Evolutionary conservation across 2,113 vertebrate genomes (phyloP).

Genomic region (Proteles cristata): DNA sequence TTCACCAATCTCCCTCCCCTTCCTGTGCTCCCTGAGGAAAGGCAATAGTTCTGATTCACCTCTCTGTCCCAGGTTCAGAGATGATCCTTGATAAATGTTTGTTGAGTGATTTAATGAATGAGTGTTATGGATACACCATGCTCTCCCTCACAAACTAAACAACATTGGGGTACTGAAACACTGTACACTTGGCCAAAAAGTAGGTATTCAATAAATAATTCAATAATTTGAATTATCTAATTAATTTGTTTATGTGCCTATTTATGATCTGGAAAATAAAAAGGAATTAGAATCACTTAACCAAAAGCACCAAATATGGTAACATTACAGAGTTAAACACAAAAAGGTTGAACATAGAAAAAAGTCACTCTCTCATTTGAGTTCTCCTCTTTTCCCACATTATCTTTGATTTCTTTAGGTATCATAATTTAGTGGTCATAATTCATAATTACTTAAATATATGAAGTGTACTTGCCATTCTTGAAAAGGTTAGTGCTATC

Average conservation of each 20-base stretch:
- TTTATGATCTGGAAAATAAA: neutral
- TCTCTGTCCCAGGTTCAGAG: neutral
- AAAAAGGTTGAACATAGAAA: neutral
- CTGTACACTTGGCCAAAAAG: neutral
- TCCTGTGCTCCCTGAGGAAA: neutral
- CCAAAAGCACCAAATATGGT: neutral
- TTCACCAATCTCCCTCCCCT: neutral
- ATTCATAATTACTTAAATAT: constrained; percentile 84
- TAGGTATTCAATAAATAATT: neutral
- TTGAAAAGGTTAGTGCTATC: constrained; percentile 83
- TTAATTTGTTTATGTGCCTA: neutral
- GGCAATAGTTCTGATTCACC: neutral
- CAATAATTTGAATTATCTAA: neutral
- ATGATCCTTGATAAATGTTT: neutral
- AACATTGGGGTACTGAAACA: neutral
- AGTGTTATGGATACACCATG: neutral
- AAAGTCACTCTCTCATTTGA: constrained; percentile 14
- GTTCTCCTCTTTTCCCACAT: neutral
- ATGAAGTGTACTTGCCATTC: constrained; percentile 73
- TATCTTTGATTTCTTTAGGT: constrained; percentile 65
- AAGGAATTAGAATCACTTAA: constrained; percentile 6
- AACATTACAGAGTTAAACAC: neutral
- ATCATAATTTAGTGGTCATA: constrained; percentile 74
- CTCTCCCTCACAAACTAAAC: neutral
- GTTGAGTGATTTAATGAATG: neutral